Conservation (phyloP, 35 echinoderm and acorn worm genomes). For the Strongylocentrotus purpuratus region DNA sequence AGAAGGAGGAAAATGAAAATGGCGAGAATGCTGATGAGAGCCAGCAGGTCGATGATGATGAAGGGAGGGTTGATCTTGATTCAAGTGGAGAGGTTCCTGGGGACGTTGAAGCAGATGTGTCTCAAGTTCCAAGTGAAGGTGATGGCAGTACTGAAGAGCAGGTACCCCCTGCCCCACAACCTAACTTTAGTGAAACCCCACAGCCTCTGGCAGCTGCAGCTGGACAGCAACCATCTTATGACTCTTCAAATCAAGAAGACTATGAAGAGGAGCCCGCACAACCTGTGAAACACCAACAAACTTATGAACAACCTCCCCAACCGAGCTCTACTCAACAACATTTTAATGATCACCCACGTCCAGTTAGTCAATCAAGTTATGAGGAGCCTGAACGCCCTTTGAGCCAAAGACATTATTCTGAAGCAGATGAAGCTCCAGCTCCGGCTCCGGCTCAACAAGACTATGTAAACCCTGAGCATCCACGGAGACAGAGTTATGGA, state of each 20-base stretch:
- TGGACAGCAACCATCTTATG: neutral
- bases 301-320: neutral
- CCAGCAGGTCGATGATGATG: constrained; percentile 15
- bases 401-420: constrained; percentile 12
- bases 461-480: neutral
- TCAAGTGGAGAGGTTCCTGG: neutral
- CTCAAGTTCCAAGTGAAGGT: neutral
- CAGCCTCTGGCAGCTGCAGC: neutral
- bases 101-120: neutral
- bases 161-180: neutral
- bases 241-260: neutral
- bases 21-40: neutral
- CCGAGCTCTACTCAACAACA: neutral
- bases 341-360: neutral
- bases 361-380: neutral
- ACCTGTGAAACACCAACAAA: neutral
- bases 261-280: neutral
- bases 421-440: neutral
- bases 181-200: neutral
- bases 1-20: constrained; percentile 25
- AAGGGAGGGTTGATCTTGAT: constrained; percentile 13
- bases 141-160: neutral
- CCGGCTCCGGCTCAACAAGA: neutral
- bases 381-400: neutral
- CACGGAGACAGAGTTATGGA: neutral